phyloP scores from a whole-genome alignment of 2,888 invertebrate species.

The Catonia carolina region DNA sequence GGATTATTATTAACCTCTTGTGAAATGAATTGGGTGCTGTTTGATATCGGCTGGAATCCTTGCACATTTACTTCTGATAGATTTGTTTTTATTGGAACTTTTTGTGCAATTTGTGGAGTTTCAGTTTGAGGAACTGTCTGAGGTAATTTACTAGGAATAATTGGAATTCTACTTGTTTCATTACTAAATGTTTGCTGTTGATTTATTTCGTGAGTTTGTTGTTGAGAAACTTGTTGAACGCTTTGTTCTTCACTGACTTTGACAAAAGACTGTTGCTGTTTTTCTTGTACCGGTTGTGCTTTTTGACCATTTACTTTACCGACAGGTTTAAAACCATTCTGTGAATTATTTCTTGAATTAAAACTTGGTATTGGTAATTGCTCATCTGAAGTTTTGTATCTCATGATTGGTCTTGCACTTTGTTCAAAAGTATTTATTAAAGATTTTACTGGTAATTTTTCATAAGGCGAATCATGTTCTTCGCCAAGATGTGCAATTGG shows the following conservation, averaged over 20 bases:
- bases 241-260: too few relatives aligned
- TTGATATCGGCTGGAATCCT: constrained; percentile 15
- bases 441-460: constrained; percentile 44
- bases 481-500: constrained; percentile 1
- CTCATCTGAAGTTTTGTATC: constrained; percentile 42
- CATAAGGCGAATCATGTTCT: constrained; percentile 28
- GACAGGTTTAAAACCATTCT: constrained; percentile 9
- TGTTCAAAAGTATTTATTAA: constrained; percentile 57
- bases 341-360: background rate
- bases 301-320: constrained; percentile 19
- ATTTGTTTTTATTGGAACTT: constrained; percentile 13
- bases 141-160: constrained; percentile 1
- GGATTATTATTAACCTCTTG: constrained; percentile 13
- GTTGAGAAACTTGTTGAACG: constrained; percentile 3
- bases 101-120: constrained; percentile 30
- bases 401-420: constrained; percentile 50
- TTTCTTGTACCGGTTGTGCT: constrained; percentile 16
- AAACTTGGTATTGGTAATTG: constrained; percentile 6
- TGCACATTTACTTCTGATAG: background rate
- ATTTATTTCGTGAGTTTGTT: too few relatives aligned
- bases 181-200: too few relatives aligned
- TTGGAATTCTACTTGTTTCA: background rate
- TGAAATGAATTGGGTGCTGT: background rate
- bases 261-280: constrained; percentile 11
- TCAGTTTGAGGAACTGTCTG: background rate